phyloP scores from a whole-genome alignment of 2,113 vertebrate species.

The Podarcis cretensis region DNA sequence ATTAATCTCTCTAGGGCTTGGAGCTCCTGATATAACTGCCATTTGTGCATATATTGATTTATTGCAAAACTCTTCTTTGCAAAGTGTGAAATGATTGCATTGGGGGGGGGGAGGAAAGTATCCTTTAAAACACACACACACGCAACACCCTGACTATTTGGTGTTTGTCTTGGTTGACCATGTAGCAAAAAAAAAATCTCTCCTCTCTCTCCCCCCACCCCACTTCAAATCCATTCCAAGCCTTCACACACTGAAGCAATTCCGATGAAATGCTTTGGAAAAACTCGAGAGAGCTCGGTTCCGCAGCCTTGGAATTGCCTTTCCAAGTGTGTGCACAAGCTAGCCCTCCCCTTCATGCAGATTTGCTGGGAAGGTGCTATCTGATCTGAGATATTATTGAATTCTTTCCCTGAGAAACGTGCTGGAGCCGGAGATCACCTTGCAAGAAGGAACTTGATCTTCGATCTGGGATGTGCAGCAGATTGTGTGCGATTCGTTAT shows the following conservation, averaged over 20 bases:
- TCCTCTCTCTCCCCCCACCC: background rate
- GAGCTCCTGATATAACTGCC: background rate
- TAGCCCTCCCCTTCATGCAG: background rate
- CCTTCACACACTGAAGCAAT: background rate
- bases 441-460: conserved; percentile 78
- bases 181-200: conserved; percentile 52
- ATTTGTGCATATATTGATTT: background rate
- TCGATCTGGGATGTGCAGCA: conserved; percentile 45
- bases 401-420: conserved; percentile 54
- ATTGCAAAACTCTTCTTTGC: background rate
- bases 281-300: fast-evolving
- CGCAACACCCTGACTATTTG: background rate
- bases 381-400: conserved; percentile 51
- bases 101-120: background rate
- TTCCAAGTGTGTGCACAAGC: background rate
- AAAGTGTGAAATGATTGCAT: background rate
- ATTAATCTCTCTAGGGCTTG: background rate
- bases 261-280: background rate
- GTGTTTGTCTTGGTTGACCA: conserved; percentile 56
- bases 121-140: conserved; percentile 1
- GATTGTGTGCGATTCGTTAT: conserved; percentile 48
- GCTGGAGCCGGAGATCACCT: conserved; percentile 54
- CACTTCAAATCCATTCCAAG: conserved; percentile 7
- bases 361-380: conserved; percentile 25
- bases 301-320: background rate